Evolutionary conservation across 1,140 invertebrate species (phyloP), one percentile per base, ranked within the genome.

Genomic region (Portunus trituberculatus): DNA sequence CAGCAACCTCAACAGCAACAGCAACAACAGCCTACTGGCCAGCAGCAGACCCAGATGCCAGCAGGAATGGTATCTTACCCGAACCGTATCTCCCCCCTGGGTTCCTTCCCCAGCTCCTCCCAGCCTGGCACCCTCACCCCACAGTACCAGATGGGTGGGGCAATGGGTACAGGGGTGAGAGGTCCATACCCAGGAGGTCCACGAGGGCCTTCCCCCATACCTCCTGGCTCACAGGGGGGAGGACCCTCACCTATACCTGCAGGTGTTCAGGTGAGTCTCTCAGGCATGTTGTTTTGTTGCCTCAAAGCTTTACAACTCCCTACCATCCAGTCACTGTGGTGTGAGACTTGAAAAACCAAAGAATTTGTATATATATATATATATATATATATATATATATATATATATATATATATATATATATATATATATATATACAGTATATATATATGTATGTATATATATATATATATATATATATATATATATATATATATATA

Each of bases 11-110:
- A 92, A 39, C 93, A 94, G 28, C 93, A 59, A 10, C 52, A 59
- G 52, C 52, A 59, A 20, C 52, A 94, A n/a, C 95, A 95, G 67
- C 95, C 67, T 29, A 46, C 76, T 4, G 20, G 46, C 8, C 91
- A 93, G 29, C 67, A 76, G 31, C 95, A 92, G 52, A 45, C 82
- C 29, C 95, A 96, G 48, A 96, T 96, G 82, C 91, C 89, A 16
- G 91, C 67, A 28, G 91, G 93, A 31, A 93, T 96, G 59, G 93
- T 94, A 16, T 31, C 89, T 1, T 96, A 94, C 84, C 91, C 86
- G 48, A 96, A 94, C 84, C 95, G 95, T 7, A 96, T 96, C 93
- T 96, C 95, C 59, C 95, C 95, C 39, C 94, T 96, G 95, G 93
- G 91, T 29, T 94, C 93, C 0, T 96, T 88, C 84, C 90, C 93